Percentiles rank a stretch among this genome's conserved stretches.
phyloP scores from a whole-genome alignment of 2,113 vertebrate species.

The Ginglymostoma cirratum region DNA sequence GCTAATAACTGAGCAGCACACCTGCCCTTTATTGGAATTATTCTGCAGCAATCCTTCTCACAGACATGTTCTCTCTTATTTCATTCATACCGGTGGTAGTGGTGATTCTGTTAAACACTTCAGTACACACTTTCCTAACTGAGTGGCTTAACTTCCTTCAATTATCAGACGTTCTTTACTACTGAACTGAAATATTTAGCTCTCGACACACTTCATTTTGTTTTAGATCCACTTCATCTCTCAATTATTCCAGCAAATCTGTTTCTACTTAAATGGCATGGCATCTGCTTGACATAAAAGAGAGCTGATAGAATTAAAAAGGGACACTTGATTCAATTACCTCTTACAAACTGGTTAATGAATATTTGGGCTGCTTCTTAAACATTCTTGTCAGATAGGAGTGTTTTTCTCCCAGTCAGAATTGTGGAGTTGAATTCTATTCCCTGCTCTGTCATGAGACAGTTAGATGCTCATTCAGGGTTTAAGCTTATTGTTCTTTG shows the following conservation, averaged over 20 bases:
- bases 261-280: not conserved
- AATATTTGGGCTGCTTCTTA: not conserved
- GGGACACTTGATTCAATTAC: not conserved
- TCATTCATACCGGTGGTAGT: not conserved
- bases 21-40: not conserved
- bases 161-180: not conserved
- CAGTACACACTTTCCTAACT: not conserved
- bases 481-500: too few relatives aligned
- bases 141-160: conserved; percentile 15
- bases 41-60: not conserved
- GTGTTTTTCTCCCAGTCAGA: not conserved
- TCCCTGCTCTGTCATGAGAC: not conserved
- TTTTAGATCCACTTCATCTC: not conserved
- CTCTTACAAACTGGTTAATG: not conserved
- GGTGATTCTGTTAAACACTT: not conserved
- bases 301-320: not conserved
- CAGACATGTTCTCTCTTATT: not conserved
- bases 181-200: not conserved
- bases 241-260: conserved; percentile 18
- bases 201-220: not conserved
- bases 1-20: not conserved
- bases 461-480: not conserved
- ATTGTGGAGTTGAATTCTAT: not conserved
- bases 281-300: not conserved
- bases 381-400: not conserved